phyloP scores from a whole-genome alignment of 2,888 invertebrate genomes.

The Heliconius ismenius region DNA sequence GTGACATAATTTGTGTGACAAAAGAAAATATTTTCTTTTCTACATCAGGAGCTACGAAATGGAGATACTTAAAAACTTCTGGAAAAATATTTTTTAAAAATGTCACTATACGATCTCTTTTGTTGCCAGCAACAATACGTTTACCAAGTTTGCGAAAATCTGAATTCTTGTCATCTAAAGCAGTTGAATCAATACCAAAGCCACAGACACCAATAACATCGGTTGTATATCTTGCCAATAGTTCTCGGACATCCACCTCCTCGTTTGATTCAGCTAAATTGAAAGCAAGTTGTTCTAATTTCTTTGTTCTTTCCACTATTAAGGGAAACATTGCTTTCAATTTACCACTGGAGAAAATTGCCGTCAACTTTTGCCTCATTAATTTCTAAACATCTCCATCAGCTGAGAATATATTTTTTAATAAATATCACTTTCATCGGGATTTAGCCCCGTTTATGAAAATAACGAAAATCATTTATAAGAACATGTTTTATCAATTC shows the following conservation, averaged over 20 bases:
- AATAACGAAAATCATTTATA: slow-evolving; percentile 48
- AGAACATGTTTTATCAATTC: slow-evolving; percentile 52
- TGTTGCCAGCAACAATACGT: slow-evolving; percentile 42
- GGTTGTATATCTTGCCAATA: slow-evolving; percentile 55
- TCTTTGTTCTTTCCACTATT: slow-evolving; percentile 51
- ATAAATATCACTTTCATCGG: slow-evolving; percentile 44
- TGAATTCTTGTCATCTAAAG: slow-evolving; percentile 52
- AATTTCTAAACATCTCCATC: slow-evolving; percentile 57
- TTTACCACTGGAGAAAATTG: slow-evolving; percentile 53
- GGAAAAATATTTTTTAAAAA: slow-evolving; percentile 49
- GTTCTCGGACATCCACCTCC: slow-evolving; percentile 51
- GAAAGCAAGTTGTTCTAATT: slow-evolving; percentile 47
- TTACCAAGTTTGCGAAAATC: slow-evolving; percentile 48
- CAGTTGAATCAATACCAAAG: slow-evolving; percentile 53
- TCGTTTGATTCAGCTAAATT: slow-evolving; percentile 42
- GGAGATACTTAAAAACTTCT: slow-evolving; percentile 45
- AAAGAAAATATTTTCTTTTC: slow-evolving; percentile 48
- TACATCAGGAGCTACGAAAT: slow-evolving; percentile 45
- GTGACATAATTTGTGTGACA: slow-evolving; percentile 48
- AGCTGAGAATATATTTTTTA: slow-evolving; percentile 52
- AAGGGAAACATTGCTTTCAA: slow-evolving; percentile 56
- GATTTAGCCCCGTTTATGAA: slow-evolving; percentile 42
- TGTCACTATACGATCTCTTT: slow-evolving; percentile 45
- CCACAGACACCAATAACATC: slow-evolving; percentile 57
- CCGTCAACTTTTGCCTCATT: slow-evolving; percentile 53